Evolutionary conservation across 2,797 vertebrate species (phyloP).

Genomic region (Betta splendens): DNA sequence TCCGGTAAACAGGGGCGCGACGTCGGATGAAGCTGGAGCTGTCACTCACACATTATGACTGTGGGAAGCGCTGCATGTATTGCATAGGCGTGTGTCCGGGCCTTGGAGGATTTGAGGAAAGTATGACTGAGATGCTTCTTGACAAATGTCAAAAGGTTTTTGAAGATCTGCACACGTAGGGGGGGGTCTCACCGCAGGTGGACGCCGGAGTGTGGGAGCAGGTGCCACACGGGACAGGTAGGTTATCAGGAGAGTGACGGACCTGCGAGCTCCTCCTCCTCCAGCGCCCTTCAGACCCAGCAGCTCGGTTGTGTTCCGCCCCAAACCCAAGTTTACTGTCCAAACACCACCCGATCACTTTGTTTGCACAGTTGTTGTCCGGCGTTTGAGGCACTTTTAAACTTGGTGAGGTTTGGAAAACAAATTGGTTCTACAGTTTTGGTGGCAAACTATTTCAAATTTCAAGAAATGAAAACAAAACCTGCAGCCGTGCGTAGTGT

Average conservation of each 20-base stretch:
- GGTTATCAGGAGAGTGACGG: conserved; percentile 14
- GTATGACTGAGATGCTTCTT: conserved; percentile 2
- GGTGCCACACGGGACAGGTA: conserved; percentile 11
- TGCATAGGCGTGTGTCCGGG: conserved; percentile 9
- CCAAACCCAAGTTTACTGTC: too few relatives aligned
- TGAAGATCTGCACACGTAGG: conserved; percentile 13
- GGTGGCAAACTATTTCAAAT: too few relatives aligned
- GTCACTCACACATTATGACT: conserved; percentile 20
- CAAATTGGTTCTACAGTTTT: too few relatives aligned
- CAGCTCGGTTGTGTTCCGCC: conserved; percentile 1
- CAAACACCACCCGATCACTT: too few relatives aligned
- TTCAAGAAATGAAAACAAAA: too few relatives aligned
- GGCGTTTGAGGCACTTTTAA: too few relatives aligned
- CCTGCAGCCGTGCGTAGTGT: too few relatives aligned
- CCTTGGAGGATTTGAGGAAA: conserved; percentile 26
- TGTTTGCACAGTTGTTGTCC: too few relatives aligned
- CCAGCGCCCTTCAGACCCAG: conserved; percentile 14
- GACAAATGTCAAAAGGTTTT: conserved; percentile 23
- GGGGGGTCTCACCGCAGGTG: conserved; percentile 28
- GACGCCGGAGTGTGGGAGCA: conserved; percentile 25
- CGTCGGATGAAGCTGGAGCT: conserved; percentile 11
- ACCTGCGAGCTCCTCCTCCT: conserved; percentile 14
- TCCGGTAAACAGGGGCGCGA: conserved; percentile 2
- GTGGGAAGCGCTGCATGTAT: too few relatives aligned
- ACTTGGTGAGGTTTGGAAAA: too few relatives aligned